Conservation (phyloP, 2,113 vertebrate genomes). For the Tenebrosternarchus preto region DNA sequence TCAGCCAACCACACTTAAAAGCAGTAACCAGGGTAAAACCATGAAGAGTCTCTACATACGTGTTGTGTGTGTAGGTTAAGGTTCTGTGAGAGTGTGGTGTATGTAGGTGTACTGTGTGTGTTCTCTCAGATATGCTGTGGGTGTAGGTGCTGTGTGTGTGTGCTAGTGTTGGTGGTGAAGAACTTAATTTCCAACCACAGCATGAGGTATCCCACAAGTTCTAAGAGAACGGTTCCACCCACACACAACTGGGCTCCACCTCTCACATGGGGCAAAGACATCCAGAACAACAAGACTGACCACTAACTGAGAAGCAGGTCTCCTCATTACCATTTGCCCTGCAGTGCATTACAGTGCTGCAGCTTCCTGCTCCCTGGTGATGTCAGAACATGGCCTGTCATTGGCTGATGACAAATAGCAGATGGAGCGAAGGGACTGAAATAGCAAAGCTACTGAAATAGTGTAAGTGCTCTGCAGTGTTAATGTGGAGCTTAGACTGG, state of each 20-base stretch:
- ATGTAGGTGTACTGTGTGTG: constrained; percentile 21
- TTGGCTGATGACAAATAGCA: constrained; percentile 4
- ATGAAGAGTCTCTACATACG: background rate
- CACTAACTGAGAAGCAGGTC: background rate
- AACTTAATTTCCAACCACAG: too few species aligned
- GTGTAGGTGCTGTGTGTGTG: constrained; percentile 20
- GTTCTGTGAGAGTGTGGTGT: constrained; percentile 9
- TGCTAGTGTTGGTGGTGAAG: too few species aligned
- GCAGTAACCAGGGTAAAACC: background rate
- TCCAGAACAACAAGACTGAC: background rate
- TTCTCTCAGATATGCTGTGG: background rate
- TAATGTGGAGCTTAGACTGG: background rate
- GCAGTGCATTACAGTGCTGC: constrained; percentile 12
- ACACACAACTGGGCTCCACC: background rate
- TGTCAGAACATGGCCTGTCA: constrained; percentile 10
- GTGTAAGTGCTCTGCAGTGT: too few species aligned
- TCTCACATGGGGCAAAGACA: background rate
- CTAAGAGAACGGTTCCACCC: too few species aligned
- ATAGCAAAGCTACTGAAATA: constrained; percentile 6
- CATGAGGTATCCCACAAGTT: too few species aligned
- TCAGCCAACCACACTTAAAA: background rate
- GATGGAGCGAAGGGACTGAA: background rate
- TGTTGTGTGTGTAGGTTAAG: background rate
- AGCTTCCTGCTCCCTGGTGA: background rate
- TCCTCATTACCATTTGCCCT: background rate